These are phyloP conservation scores for Drosophila acutilabella DNA, from an alignment of 2,888 invertebrate species.

Conservation along the genomic window DNA sequence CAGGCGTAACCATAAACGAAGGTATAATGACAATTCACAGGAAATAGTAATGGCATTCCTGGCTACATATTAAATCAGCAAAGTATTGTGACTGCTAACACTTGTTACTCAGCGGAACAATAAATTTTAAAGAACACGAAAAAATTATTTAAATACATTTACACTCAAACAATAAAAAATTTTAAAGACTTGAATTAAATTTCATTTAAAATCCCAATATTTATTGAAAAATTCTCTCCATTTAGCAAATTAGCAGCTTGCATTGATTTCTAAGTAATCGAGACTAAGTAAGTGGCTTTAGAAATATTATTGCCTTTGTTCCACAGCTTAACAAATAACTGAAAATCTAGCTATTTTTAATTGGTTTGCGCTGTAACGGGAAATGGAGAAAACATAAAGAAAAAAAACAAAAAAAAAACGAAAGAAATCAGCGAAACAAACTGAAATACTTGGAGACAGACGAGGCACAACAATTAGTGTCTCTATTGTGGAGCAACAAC, in stretches of 20 bases:
- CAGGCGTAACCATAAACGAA: constrained; percentile 32
- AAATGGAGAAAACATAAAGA: constrained; percentile 16
- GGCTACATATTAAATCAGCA: neutral
- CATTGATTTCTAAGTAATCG: constrained; percentile 21
- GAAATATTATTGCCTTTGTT: constrained; percentile 26
- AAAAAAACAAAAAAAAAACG: constrained; percentile 17
- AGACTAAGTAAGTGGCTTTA: constrained; percentile 11
- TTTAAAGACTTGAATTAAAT: too few relatives aligned
- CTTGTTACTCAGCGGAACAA: neutral
- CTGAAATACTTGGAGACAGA: constrained; percentile 34
- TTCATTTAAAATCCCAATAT: too few relatives aligned
- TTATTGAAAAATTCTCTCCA: neutral
- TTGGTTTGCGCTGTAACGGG: constrained; percentile 23
- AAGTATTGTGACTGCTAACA: neutral
- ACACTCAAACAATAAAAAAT: too few relatives aligned
- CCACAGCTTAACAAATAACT: constrained; percentile 11
- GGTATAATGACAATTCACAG: constrained; percentile 18
- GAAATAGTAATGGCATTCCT: constrained; percentile 8
- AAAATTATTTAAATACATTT: neutral
- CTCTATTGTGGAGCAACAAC: constrained; percentile 63
- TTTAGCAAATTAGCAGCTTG: constrained; percentile 15
- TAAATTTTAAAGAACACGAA: neutral
- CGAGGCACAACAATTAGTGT: constrained; percentile 66
- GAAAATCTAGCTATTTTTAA: constrained; percentile 26
- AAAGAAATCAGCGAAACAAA: constrained; percentile 20